Evolutionary conservation across 2,113 vertebrate species (phyloP), one percentile per base, ranked within the genome.

Genomic region (Macrotis lagotis): DNA sequence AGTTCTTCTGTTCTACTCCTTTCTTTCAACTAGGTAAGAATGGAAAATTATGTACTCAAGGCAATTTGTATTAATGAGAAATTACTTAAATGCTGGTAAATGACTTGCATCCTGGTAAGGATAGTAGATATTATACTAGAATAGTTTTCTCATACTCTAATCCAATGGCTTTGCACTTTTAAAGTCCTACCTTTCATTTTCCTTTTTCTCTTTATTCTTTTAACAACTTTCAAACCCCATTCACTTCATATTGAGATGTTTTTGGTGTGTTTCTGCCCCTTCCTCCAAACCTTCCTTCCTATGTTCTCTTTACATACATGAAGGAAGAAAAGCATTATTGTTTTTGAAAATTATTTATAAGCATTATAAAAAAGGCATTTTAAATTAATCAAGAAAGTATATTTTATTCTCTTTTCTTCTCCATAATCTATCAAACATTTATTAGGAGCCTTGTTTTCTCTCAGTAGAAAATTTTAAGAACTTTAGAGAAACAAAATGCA

Each of bases 391-490:
- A 0, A 48, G 10, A 51, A 66, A 31, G 2, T 44, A 48, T 52
- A n/a, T 44, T 51, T 24, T 25, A 11, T 88, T 25, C n/a, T 55
- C 22, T 7, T 90, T 49, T 8, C 55, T 93, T 51, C 8, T 53
- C 83, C 55, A 50, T 53, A 44, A 55, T 90, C 92, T 92, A 92
- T 90, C 51, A 92, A 89, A 74, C 51, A 92, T 91, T 26, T 49
- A 50, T 25, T 0, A 3, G 50, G 48, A 0, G 74, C 12, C 16
- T 48, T 4, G 37, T 55, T 55, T 55, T 55, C 53, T 55, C 53
- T 55, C 53, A 55, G 53, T 28, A 55, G 53, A 28, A 55, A 25
- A 55, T 55, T 55, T 55, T 22, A 0, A 10, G 66, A 55, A 92
- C 83, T 51, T 48, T 55, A 83, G 28, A 25, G 48, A 48, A 91